phyloP scores from a whole-genome alignment of 37 sponge, comb jelly and placozoan species.

The Ephydatia muelleri region DNA sequence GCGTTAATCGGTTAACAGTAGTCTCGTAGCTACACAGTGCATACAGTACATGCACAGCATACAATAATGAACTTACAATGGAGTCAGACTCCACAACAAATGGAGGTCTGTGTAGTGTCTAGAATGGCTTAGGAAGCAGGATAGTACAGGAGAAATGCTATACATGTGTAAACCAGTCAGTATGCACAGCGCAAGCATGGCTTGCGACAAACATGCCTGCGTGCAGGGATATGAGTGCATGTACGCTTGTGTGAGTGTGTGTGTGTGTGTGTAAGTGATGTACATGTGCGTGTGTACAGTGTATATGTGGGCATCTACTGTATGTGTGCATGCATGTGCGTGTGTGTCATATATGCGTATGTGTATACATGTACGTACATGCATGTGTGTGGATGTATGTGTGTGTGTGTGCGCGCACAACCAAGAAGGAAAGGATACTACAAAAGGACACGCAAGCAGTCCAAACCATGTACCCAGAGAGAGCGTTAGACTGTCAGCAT shows the following conservation, averaged over 20 bases:
- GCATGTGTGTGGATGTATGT: not conserved
- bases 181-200: too few species aligned
- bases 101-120: conserved; percentile 58
- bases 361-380: not conserved
- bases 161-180: not conserved
- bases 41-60: too few species aligned
- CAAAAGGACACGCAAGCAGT: conserved; percentile 56
- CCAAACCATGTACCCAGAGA: conserved; percentile 85
- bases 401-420: not conserved
- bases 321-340: not conserved
- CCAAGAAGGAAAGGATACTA: conserved; percentile 66
- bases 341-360: not conserved
- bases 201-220: too few species aligned
- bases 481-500: conserved; percentile 73
- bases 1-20: too few species aligned
- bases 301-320: not conserved
- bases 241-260: too few species aligned
- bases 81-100: conserved; percentile 30
- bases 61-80: conserved; percentile 24
- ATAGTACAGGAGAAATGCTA: not conserved
- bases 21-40: too few species aligned
- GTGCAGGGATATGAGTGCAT: too few species aligned
- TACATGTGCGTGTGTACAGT: too few species aligned
- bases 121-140: conserved; percentile 5
- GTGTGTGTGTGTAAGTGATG: too few species aligned